phyloP scores from a whole-genome alignment of 92 coral and sea anemone species.

The Phymanthus crucifer region DNA sequence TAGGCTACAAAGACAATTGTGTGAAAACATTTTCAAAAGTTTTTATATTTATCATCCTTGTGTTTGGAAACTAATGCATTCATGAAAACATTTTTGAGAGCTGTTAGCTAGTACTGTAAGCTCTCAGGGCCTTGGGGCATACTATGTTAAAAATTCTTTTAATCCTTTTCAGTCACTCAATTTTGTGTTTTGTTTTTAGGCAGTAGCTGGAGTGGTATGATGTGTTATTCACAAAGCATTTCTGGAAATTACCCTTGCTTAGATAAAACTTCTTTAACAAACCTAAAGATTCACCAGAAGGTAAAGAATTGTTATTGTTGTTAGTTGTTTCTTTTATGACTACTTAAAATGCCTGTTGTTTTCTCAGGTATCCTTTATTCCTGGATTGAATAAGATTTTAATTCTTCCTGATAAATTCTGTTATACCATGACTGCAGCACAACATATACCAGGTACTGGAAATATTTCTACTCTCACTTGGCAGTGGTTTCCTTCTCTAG shows the following conservation, averaged over 20 bases:
- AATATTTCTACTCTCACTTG: background rate
- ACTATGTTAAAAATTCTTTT: too few species aligned
- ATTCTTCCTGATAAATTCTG: slow-evolving; percentile 54
- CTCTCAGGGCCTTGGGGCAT: too few species aligned
- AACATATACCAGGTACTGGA: slow-evolving; percentile 45
- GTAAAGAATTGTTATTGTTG: background rate
- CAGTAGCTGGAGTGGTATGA: slow-evolving; percentile 21
- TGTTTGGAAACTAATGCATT: too few species aligned
- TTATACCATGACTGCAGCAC: slow-evolving; percentile 52
- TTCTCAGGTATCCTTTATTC: slow-evolving; percentile 47
- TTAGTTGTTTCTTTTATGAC: background rate
- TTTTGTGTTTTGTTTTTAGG: background rate
- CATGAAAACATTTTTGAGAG: too few species aligned
- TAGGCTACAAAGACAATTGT: too few species aligned
- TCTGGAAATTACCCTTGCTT: background rate
- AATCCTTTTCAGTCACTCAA: too few species aligned
- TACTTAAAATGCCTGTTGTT: background rate
- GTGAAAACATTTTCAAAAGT: too few species aligned
- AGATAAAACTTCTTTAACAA: background rate
- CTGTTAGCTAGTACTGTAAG: too few species aligned
- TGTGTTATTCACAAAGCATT: slow-evolving; percentile 9
- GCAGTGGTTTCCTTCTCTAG: background rate
- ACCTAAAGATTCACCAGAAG: background rate
- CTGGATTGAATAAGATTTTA: slow-evolving; percentile 48
- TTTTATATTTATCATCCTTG: too few species aligned